phyloP scores from a whole-genome alignment of 2,888 invertebrate genomes.

The Cantharis nigra region DNA sequence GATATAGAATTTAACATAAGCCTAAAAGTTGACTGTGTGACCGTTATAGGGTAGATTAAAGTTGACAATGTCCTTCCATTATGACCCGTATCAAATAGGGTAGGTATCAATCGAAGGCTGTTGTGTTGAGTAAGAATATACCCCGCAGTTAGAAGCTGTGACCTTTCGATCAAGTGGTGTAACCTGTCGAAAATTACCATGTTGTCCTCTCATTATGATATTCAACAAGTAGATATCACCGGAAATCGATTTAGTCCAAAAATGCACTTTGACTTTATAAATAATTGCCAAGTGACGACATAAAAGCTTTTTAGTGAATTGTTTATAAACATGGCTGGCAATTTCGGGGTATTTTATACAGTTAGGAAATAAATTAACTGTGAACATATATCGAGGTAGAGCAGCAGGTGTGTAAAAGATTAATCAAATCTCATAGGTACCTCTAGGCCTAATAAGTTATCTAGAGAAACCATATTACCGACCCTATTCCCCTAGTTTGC shows the following conservation, averaged over 20 bases:
- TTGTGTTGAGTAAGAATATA: not conserved
- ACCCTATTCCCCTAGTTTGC: slow-evolving; percentile 3
- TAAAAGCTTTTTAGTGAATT: not conserved
- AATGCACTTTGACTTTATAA: not conserved
- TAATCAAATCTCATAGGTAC: slow-evolving; percentile 13
- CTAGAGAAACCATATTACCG: slow-evolving; percentile 11
- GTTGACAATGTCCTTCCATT: not conserved
- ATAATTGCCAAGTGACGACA: not conserved
- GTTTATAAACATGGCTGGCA: not conserved
- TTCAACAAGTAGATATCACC: not conserved
- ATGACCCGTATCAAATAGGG: not conserved
- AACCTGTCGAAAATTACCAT: not conserved
- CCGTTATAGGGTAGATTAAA: not conserved
- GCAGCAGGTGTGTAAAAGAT: slow-evolving; percentile 18
- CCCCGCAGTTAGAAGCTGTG: not conserved
- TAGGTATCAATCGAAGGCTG: not conserved
- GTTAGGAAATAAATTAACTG: slow-evolving; percentile 13
- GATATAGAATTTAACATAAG: not conserved
- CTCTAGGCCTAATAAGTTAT: slow-evolving; percentile 16
- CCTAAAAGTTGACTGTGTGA: not conserved
- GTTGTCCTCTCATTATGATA: not conserved
- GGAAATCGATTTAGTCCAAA: not conserved
- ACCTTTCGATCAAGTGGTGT: not conserved
- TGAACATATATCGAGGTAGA: slow-evolving; percentile 12
- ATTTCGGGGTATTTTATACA: not conserved